phyloP scores from a whole-genome alignment of 2,113 vertebrate genomes.

The Campylomormyrus numenius region DNA sequence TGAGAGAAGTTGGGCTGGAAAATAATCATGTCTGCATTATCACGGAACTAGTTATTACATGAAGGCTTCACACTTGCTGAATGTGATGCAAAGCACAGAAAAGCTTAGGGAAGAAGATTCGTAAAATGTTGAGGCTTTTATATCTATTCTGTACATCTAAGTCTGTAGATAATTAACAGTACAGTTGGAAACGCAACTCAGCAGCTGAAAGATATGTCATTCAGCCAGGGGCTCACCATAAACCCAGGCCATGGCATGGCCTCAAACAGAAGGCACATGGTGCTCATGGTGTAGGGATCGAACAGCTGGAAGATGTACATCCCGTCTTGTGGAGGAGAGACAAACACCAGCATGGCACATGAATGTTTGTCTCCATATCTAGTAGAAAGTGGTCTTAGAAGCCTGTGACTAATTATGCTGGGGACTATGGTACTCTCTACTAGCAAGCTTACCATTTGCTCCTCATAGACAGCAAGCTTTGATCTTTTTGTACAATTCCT shows the following conservation, averaged over 20 bases:
- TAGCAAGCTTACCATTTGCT: not conserved
- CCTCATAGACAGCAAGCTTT: not conserved
- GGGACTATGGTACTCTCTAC: not conserved
- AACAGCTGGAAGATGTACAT: not conserved
- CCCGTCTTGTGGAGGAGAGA: not conserved
- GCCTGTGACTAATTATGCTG: not conserved
- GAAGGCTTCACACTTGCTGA: not conserved
- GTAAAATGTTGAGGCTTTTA: not conserved
- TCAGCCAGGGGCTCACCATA: not conserved
- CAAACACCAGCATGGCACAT: not conserved
- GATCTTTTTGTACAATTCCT: not conserved
- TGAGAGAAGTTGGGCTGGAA: not conserved
- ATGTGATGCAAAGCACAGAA: not conserved
- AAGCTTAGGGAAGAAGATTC: not conserved
- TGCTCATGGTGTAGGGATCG: not conserved
- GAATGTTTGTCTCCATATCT: not conserved
- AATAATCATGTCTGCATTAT: not conserved
- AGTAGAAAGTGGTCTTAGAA: not conserved
- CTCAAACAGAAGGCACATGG: not conserved
- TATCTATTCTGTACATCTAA: not conserved
- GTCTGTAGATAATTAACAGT: not conserved
- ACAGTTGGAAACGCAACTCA: not conserved
- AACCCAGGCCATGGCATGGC: not conserved
- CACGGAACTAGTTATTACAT: not conserved
- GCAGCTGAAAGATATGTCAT: not conserved